Percentiles rank a stretch among this genome's conserved stretches.
Conservation (phyloP, 2,888 invertebrate species). For the Pristionchus japonicus region DNA sequence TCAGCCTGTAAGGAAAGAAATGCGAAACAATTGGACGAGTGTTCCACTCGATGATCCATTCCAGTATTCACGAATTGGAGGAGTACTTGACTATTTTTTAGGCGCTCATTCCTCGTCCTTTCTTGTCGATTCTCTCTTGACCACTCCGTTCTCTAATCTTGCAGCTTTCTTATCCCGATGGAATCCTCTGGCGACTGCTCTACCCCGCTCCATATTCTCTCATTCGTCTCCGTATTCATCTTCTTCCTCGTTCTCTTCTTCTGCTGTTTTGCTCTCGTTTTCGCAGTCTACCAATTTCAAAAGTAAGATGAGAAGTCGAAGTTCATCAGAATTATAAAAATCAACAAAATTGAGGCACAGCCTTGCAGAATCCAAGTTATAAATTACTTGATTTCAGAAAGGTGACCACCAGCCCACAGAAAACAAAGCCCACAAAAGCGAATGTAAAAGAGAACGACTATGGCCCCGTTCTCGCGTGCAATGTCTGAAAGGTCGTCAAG, state of each 20-base stretch:
- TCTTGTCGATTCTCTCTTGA: background rate
- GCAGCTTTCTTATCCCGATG: background rate
- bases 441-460: background rate
- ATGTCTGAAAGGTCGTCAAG: too few species aligned
- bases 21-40: conserved; percentile 9
- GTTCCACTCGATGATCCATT: background rate
- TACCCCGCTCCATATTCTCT: background rate
- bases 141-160: too few species aligned
- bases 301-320: background rate
- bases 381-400: too few species aligned
- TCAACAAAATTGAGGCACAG: too few species aligned
- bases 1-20: background rate
- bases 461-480: background rate
- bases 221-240: background rate
- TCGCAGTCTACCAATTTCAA: background rate
- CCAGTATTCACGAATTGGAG: background rate
- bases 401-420: background rate
- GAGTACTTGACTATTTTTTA: background rate
- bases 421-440: background rate
- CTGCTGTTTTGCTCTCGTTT: background rate
- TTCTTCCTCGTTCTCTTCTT: background rate
- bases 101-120: background rate
- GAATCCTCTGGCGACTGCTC: background rate
- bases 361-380: too few species aligned
- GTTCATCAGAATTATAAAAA: background rate